These are phyloP conservation scores for Teleogryllus oceanicus DNA, from an alignment of 2,888 invertebrate genomes.

Conservation along the genomic window DNA sequence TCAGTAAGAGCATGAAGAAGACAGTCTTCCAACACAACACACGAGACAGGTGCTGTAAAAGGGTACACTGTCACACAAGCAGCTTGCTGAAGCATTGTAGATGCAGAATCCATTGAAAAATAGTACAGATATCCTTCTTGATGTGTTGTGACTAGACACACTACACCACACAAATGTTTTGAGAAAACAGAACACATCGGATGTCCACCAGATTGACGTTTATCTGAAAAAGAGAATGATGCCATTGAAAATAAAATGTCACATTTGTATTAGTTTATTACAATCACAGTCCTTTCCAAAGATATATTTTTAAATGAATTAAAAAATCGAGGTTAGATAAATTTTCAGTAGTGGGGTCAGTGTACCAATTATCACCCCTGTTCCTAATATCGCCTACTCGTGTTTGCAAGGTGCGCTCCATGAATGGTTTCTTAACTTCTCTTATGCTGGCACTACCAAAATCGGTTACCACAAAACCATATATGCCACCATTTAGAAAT, in stretches of 20 bases:
- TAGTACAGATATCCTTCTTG: constrained; percentile 72
- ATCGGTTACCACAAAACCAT: too few species aligned
- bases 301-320: too few species aligned
- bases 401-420: too few species aligned
- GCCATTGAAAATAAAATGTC: neutral
- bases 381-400: too few species aligned
- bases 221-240: constrained; percentile 18
- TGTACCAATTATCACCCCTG: too few species aligned
- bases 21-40: constrained; percentile 63
- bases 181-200: constrained; percentile 30
- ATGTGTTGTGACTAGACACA: constrained; percentile 59
- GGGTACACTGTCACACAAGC: constrained; percentile 62
- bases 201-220: constrained; percentile 12
- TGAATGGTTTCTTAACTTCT: too few species aligned
- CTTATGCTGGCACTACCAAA: too few species aligned
- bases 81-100: constrained; percentile 31
- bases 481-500: too few species aligned
- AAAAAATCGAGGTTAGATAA: too few species aligned
- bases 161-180: constrained; percentile 27
- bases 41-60: constrained; percentile 66
- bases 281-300: too few species aligned
- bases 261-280: too few species aligned
- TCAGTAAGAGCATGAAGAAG: constrained; percentile 71
- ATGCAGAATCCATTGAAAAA: constrained; percentile 49
- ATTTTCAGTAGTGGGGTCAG: too few species aligned